phyloP scores from a whole-genome alignment of 1,140 invertebrate genomes.

The Scaptodrosophila lebanonensis region DNA sequence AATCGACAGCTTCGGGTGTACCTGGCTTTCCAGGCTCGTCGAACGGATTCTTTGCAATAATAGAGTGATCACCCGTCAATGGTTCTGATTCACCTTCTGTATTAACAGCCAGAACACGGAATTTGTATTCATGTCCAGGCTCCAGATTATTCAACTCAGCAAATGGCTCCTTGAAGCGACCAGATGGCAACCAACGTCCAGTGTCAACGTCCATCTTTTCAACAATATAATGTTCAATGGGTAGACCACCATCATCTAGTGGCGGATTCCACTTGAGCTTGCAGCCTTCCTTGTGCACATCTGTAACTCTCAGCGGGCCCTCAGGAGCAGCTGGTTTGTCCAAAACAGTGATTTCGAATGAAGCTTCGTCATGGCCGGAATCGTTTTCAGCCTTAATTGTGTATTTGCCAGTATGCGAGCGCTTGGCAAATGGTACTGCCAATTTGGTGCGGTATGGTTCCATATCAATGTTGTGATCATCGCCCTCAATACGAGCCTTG shows the following conservation, averaged over 20 bases:
- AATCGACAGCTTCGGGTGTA: constrained; percentile 91
- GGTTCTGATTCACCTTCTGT: constrained; percentile 96
- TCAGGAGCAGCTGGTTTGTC: constrained; percentile 93
- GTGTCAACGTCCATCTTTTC: constrained; percentile 93
- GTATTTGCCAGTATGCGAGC: constrained; percentile 90
- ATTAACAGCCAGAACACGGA: constrained; percentile 96
- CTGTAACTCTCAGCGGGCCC: constrained; percentile 91
- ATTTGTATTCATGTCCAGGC: constrained; percentile 97
- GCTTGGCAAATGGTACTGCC: constrained; percentile 84
- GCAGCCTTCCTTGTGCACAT: constrained; percentile 95
- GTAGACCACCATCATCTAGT: constrained; percentile 92
- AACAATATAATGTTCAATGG: constrained; percentile 93
- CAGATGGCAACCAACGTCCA: constrained; percentile 90
- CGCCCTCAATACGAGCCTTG: constrained; percentile 83
- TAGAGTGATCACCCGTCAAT: constrained; percentile 90
- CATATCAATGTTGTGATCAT: constrained; percentile 85
- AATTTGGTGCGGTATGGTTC: constrained; percentile 93
- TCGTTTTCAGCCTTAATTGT: constrained; percentile 93
- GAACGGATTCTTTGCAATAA: constrained; percentile 98
- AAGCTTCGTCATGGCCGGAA: constrained; percentile 93
- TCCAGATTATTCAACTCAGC: constrained; percentile 90
- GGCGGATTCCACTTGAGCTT: constrained; percentile 96
- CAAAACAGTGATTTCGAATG: constrained; percentile 91
- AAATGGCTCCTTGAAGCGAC: constrained; percentile 87
- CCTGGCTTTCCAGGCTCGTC: constrained; percentile 95